Conservation (phyloP, 2,888 invertebrate genomes). For the Pycnomerus fuliginosus region DNA sequence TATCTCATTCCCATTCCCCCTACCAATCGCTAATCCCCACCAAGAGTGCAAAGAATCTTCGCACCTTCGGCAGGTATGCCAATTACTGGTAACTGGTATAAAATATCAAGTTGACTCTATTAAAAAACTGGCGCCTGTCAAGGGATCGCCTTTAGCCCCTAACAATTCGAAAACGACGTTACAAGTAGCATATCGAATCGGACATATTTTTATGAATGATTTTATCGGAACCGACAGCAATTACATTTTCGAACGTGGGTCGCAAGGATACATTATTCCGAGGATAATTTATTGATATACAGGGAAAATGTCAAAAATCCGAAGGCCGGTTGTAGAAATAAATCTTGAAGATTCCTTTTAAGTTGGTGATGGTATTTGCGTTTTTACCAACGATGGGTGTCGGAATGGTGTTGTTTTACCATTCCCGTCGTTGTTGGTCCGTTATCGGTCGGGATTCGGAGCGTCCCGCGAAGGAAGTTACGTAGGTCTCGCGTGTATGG, state of each 20-base stretch:
- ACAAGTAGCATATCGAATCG: too few species aligned
- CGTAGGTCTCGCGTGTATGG: slow-evolving; percentile 20
- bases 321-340: not conserved
- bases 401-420: too few species aligned
- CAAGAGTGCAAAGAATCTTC: slow-evolving; percentile 39
- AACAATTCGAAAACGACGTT: too few species aligned
- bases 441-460: slow-evolving; percentile 8
- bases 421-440: too few species aligned
- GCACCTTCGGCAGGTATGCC: slow-evolving; percentile 44
- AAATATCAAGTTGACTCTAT: too few species aligned
- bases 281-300: not conserved
- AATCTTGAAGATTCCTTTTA: not conserved
- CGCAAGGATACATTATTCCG: not conserved
- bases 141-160: too few species aligned
- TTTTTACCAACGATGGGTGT: too few species aligned
- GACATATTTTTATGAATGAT: slow-evolving; percentile 1
- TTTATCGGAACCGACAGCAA: slow-evolving; percentile 1
- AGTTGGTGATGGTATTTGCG: not conserved
- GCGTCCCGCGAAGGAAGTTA: slow-evolving; percentile 19
- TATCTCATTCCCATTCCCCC: slow-evolving; percentile 34
- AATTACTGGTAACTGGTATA: slow-evolving; percentile 6
- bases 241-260: too few species aligned
- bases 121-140: too few species aligned
- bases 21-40: slow-evolving; percentile 24
- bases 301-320: slow-evolving; percentile 3